These are phyloP conservation scores for Nerophis lumbriciformis DNA, from an alignment of 2,113 vertebrate genomes.

Conservation along the genomic window DNA sequence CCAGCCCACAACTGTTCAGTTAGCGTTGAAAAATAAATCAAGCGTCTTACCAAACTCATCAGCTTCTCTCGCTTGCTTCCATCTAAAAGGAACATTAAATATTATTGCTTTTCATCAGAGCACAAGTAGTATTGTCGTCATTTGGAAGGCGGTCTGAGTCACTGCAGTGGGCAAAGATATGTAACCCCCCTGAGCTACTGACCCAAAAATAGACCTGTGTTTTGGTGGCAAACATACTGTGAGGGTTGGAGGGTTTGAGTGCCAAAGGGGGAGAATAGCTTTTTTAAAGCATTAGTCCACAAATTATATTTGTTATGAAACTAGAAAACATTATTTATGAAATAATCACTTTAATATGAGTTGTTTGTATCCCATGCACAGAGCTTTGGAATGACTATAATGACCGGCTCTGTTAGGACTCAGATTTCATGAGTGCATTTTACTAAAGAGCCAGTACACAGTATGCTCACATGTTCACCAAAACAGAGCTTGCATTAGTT, in stretches of 20 bases:
- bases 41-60: slow-evolving; percentile 44
- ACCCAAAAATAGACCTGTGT: slow-evolving; percentile 70
- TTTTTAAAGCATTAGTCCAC: slow-evolving; percentile 10
- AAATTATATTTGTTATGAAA: neutral
- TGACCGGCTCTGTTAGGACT: slow-evolving; percentile 40
- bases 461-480: neutral
- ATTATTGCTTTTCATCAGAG: slow-evolving; percentile 25
- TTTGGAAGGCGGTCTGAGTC: slow-evolving; percentile 29
- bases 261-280: neutral
- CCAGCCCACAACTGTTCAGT: too few relatives aligned
- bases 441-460: slow-evolving; percentile 56
- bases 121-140: slow-evolving; percentile 24
- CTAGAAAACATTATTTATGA: neutral
- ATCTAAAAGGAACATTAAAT: slow-evolving; percentile 23
- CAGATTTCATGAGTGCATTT: slow-evolving; percentile 58
- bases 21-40: neutral
- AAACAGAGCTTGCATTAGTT: neutral
- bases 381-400: slow-evolving; percentile 34
- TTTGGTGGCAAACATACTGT: slow-evolving; percentile 24
- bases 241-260: slow-evolving; percentile 10
- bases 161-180: slow-evolving; percentile 50
- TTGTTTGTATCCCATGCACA: slow-evolving; percentile 17
- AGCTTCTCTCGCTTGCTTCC: slow-evolving; percentile 6
- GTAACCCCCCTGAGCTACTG: slow-evolving; percentile 55
- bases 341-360: neutral